Base-by-base conservation (phyloP, 1,140 invertebrate genomes). In the Drosophila nasuta region DNA sequence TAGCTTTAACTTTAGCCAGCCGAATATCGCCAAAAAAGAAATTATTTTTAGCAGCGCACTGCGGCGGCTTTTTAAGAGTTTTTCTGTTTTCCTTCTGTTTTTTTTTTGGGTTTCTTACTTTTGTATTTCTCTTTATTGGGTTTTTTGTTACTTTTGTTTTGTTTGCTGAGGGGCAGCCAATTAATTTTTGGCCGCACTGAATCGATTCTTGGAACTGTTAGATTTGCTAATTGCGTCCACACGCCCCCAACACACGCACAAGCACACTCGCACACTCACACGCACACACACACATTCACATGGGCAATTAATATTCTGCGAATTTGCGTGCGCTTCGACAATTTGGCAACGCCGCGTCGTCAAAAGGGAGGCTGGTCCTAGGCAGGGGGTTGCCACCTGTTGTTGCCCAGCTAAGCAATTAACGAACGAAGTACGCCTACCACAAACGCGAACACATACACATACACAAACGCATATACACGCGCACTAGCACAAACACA, bases 151-250 rank as follows among this genome's bases (percentile, higher is more conserved):
- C 41, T 28, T 72, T 54, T 66, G 54, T 52, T 56, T 46, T 59
- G 38, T 66, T 58, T 46, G 68, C 48, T 46, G 63, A 48, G 54
- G 70, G 63, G 64, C 62, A 67, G 66, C 68, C 81, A 90, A 89
- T 89, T 90, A 89, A 90, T 88, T 82, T 82, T 73, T 41, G 56
- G 75, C 62, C 75, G 77, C 80, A 88, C 65, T 83, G 74, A 89
- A 89, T 85, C 83, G 81, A 86, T 88, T 91, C 83, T 81, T 74
- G 77, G 86, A 91, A 91, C 78, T 91, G 88, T 91, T 88, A 91
- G 88, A 91, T 91, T 91, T 89, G 71, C 88, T 91, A 91, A 91
- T 91, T 91, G 89, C 82, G 69, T 54, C 70, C 79, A 70, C 73
- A 79, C 82, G 79, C 67, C 63, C 63, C 43, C 72, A 38, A 46